Conservation (phyloP, 2,113 vertebrate genomes). For the Prionailurus viverrinus region DNA sequence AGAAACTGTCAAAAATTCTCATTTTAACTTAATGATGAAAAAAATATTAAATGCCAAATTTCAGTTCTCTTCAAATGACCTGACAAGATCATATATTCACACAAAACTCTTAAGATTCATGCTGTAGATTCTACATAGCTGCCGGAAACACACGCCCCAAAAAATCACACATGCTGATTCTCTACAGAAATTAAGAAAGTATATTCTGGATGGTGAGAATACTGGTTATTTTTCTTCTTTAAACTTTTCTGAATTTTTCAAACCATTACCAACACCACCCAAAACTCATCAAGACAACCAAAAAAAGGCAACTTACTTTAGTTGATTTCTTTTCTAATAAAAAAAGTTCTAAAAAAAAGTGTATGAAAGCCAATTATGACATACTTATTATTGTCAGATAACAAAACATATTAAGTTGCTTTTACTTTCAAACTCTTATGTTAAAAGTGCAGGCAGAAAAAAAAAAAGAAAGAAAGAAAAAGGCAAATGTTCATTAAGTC, state of each 20-base stretch:
- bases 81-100: background rate
- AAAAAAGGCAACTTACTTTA: constrained; percentile 18
- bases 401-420: background rate
- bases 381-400: background rate
- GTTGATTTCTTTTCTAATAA: constrained; percentile 14
- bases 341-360: constrained; percentile 33
- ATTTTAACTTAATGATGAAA: constrained; percentile 53
- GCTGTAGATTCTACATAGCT: constrained; percentile 2
- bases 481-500: background rate
- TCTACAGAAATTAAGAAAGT: constrained; percentile 23
- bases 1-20: background rate
- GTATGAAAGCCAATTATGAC: background rate
- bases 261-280: constrained; percentile 3
- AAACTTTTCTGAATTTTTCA: constrained; percentile 11
- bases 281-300: constrained; percentile 30
- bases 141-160: background rate
- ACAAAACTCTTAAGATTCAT: background rate
- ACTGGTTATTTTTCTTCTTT: background rate
- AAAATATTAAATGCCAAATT: constrained; percentile 43
- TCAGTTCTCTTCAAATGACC: constrained; percentile 5
- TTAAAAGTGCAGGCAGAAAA: background rate
- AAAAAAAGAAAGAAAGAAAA: constrained; percentile 18
- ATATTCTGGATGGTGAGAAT: constrained; percentile 17
- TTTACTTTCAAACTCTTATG: constrained; percentile 53
- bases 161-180: constrained; percentile 11